Evolutionary conservation across 1,140 invertebrate genomes (phyloP).

Genomic region (Semibalanus balanoides): DNA sequence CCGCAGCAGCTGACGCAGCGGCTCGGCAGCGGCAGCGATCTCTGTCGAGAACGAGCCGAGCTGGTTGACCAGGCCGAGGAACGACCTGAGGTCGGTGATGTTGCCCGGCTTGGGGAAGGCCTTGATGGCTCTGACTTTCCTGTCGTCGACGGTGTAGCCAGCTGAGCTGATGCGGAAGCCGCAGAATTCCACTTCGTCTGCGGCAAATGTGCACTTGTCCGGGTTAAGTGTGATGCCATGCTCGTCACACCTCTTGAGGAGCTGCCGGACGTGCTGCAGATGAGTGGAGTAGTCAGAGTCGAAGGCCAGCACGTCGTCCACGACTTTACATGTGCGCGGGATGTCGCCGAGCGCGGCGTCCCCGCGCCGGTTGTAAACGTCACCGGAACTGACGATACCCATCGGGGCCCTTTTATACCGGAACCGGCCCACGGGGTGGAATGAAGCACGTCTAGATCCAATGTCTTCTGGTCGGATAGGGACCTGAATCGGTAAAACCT

Average conservation of each 20-base stretch:
- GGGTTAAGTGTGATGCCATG: not conserved
- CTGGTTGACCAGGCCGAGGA: not conserved
- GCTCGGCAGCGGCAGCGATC: not conserved
- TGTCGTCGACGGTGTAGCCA: too few relatives aligned
- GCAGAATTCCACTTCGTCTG: not conserved
- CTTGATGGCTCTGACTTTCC: not conserved
- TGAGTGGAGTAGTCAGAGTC: not conserved
- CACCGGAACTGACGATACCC: not conserved
- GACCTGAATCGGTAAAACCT: too few relatives aligned
- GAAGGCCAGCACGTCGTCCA: not conserved
- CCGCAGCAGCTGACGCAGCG: too few relatives aligned
- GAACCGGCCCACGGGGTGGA: not conserved
- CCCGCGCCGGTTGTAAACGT: not conserved
- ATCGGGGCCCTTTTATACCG: not conserved
- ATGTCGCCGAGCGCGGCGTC: not conserved
- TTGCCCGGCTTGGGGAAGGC: not conserved
- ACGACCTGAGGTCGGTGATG: too few relatives aligned
- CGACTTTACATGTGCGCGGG: not conserved
- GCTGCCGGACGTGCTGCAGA: not conserved
- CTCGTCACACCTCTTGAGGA: not conserved
- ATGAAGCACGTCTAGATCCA: not conserved
- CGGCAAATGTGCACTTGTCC: not conserved
- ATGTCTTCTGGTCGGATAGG: too few relatives aligned
- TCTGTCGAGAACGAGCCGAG: not conserved
- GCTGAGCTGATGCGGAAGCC: too few relatives aligned